Percentiles rank a stretch among this genome's conserved stretches.
These are phyloP conservation scores for Charadrius vociferus DNA, from an alignment of 2,113 vertebrate genomes.

Conservation along the genomic window DNA sequence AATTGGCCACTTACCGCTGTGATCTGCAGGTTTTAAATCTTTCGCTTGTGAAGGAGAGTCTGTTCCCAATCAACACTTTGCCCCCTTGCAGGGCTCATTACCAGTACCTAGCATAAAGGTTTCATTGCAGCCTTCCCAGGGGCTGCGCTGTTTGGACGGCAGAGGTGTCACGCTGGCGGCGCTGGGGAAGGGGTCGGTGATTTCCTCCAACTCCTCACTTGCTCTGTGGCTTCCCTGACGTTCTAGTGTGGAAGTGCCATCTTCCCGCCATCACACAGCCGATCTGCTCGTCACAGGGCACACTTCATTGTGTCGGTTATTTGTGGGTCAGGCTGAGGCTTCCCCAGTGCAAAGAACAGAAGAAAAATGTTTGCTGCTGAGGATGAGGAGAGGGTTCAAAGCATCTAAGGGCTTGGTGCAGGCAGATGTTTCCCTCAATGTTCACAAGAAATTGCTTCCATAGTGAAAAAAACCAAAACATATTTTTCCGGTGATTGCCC, in stretches of 20 bases:
- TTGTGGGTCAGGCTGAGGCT: neutral
- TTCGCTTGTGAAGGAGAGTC: neutral
- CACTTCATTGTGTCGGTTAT: fast-evolving
- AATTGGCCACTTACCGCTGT: neutral
- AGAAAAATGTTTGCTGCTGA: neutral
- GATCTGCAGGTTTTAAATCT: neutral
- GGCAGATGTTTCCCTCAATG: neutral
- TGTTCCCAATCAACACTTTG: neutral
- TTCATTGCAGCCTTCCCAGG: neutral
- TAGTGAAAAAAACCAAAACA: neutral
- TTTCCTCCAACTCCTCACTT: neutral
- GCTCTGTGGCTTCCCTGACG: neutral
- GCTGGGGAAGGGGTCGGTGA: fast-evolving
- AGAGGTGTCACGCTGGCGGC: fast-evolving
- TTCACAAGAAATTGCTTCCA: neutral
- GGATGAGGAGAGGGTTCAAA: neutral
- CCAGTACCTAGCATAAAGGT: too few relatives aligned
- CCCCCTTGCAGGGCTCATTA: neutral
- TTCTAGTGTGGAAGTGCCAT: neutral
- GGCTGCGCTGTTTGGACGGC: fast-evolving
- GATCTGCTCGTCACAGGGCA: fast-evolving
- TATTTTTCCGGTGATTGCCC: neutral
- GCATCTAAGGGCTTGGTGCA: neutral
- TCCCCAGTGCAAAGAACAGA: neutral
- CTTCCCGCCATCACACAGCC: neutral